Base-by-base conservation (phyloP, 2,888 invertebrate genomes). In the Mycogona germanica region DNA sequence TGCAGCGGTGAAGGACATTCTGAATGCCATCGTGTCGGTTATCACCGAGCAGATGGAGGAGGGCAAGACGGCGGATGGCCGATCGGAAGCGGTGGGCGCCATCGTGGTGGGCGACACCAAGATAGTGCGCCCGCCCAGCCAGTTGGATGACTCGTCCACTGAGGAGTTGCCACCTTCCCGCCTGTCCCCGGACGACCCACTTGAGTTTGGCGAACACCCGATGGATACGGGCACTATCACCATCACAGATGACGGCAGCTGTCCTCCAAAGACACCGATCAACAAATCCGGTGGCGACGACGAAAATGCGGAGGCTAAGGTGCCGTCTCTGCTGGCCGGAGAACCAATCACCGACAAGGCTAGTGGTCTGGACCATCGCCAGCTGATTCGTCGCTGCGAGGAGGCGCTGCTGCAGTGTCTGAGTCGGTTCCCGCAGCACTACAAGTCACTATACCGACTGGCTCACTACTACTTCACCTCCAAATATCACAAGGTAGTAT, bases 371-470 rank as follows among this genome's bases (percentile, higher is more conserved):
- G 72, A 58, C 50, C 59, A 58, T 29, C 28, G 52, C 21, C 60
- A 62, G 59, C 74, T 87, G 50, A 78, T 84, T 30, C 70, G 76
- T 29, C 75, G 76, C 37, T 88, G 88, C 65, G 70, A 87, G 17
- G 76, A 77, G 64, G 88, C 88, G 29, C 71, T 93, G 59, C 84
- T 87, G 70, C 81, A 87, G 64, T 93, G 93, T 64, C 78, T 87
- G 6, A 76, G 79, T 46, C 76, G 93, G 45, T 87, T 92, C 67
- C 82, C 89, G 0, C 87, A 88, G 62, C 91, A 95, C 70, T 93
- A 92, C 68, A 95, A 95, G 72, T 87, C 92, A 0, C 76, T 91
- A 51, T 93, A 91, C 69, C 78, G 92, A 60, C 72, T 95, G 49
- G 84, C 88, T 1, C 81, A 88, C 67, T 82, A 87, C 64, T 89